These are phyloP conservation scores for Gambusia holbrooki DNA, from an alignment of 2,113 vertebrate genomes.

Conservation along the genomic window DNA sequence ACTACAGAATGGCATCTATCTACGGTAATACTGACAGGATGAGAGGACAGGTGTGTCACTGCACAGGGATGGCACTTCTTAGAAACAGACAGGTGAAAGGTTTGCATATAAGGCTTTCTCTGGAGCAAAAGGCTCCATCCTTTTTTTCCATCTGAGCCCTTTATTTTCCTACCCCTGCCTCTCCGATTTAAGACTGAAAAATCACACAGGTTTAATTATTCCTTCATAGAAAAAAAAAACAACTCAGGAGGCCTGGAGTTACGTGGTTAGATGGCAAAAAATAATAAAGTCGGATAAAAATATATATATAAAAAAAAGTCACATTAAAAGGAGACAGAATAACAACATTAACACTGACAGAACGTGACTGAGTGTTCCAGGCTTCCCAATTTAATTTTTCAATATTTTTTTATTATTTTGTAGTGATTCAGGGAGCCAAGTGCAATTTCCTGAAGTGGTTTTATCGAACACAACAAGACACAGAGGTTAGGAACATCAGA, in stretches of 20 bases:
- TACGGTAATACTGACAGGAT: slow-evolving; percentile 94
- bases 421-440: slow-evolving; percentile 1
- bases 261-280: slow-evolving; percentile 88
- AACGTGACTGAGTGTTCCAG: slow-evolving; percentile 72
- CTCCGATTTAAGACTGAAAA: slow-evolving; percentile 90
- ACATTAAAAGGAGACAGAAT: slow-evolving; percentile 82
- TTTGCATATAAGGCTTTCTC: slow-evolving; percentile 99
- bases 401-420: slow-evolving; percentile 77
- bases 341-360: slow-evolving; percentile 86
- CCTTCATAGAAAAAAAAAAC: slow-evolving; percentile 84
- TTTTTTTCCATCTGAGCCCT: slow-evolving; percentile 19
- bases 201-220: slow-evolving; percentile 92
- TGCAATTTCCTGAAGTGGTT: slow-evolving; percentile 90
- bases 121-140: slow-evolving; percentile 87
- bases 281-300: slow-evolving; percentile 71
- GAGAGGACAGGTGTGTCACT: slow-evolving; percentile 82
- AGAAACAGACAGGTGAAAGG: slow-evolving; percentile 86
- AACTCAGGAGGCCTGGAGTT: slow-evolving; percentile 89
- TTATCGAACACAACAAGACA: slow-evolving; percentile 96
- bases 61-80: slow-evolving; percentile 90
- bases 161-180: slow-evolving; percentile 79
- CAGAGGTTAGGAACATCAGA: slow-evolving; percentile 88
- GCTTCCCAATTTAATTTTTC: slow-evolving; percentile 24
- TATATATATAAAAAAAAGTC: slow-evolving; percentile 81
- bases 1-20: slow-evolving; percentile 94